Evolutionary conservation across 2,888 invertebrate species (phyloP), one percentile per base, ranked within the genome.

Genomic region (Entomobrya multifasciata): DNA sequence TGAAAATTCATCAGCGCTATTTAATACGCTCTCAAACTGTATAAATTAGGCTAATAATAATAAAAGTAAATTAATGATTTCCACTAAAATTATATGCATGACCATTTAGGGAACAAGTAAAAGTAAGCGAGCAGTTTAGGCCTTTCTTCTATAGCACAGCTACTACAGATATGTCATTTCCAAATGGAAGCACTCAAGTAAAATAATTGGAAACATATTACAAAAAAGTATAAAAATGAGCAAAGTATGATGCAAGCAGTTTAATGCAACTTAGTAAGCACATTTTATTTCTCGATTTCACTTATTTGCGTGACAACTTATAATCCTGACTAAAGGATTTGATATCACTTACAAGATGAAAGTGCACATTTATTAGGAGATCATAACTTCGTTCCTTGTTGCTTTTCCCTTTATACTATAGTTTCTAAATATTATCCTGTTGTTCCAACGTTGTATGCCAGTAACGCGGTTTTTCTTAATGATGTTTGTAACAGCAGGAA

Each of bases 321-420:
- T 79, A 78, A 85, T 85, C 85, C 77, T 30, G 20, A 20, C 22
- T 30, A 76, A 84, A 77, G 17, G 13, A 70, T 78, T 78, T 57
- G 76, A 79, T 79, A 79, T 70, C 79, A 85, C 67, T 78, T 70
- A 67, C 77, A 85, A 70, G 72, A 83, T 82, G 83, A 83, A 84
- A 70, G 70, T 47, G n/a, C 36, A 20, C 62, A n/a, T 60, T 60
- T 74, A 74, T 82, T 81, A 74, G 47, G 72, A 70, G 81, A 81
- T 81, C 72, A 70, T 72, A 57, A 78, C 65, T 78, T 44, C 76
- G 41, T 44, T 30, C 47, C 65, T 78, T 44, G 57, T 41, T 44
- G 20, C n/a, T n/a, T n/a, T n/a, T n/a, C n/a, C n/a, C n/a, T n/a
- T n/a, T n/a, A 25, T 47, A 62, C 10, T 0, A 62, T 62, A n/a